Conservation (phyloP, 2,888 invertebrate genomes). For the Acanthosepion esculentum region DNA sequence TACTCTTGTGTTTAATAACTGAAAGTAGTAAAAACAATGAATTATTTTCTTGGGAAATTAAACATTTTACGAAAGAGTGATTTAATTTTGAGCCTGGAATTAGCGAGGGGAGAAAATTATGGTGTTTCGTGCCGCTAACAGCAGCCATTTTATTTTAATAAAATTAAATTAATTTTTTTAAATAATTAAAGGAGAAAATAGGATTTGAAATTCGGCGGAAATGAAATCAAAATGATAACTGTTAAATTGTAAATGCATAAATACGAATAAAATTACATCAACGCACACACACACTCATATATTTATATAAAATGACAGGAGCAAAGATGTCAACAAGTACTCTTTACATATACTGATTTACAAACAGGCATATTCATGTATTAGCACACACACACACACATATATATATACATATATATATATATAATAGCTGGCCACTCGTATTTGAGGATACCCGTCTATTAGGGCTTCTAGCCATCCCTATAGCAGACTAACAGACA, state of each 20-base stretch:
- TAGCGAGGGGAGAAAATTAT: too few relatives aligned
- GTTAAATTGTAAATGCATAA: not conserved
- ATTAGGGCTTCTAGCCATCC: too few relatives aligned
- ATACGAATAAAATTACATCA: not conserved
- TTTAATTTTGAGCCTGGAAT: too few relatives aligned
- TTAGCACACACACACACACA: not conserved
- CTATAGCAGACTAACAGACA: too few relatives aligned
- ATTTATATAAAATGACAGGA: not conserved
- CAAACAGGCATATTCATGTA: not conserved
- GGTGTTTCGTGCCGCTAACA: too few relatives aligned
- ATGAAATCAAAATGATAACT: not conserved
- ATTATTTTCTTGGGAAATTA: too few relatives aligned
- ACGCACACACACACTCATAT: not conserved
- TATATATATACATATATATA: not conserved
- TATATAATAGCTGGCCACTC: not conserved
- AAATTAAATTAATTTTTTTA: not conserved
- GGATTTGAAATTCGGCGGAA: not conserved
- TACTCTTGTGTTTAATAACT: too few relatives aligned
- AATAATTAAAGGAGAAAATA: not conserved
- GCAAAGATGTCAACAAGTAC: not conserved
- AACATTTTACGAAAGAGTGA: too few relatives aligned
- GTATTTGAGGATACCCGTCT: too few relatives aligned
- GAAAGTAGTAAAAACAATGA: too few relatives aligned
- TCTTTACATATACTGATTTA: not conserved
- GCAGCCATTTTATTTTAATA: too few relatives aligned